Base-by-base conservation (phyloP, 2,113 vertebrate species). In the Carassius gibelio region DNA sequence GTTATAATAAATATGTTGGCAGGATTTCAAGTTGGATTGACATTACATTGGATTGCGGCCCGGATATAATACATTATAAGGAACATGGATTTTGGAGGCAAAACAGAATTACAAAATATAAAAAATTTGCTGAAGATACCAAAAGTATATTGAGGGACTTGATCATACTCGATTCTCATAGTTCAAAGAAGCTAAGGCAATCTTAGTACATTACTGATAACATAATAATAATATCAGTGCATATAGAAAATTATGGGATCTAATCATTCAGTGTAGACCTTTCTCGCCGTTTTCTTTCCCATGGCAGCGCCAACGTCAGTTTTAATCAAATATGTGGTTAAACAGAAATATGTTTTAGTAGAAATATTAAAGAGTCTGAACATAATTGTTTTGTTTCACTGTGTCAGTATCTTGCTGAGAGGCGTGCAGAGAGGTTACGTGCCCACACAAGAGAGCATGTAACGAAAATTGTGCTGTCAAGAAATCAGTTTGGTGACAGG, bases 341-440 rank as follows among this genome's bases (percentile, higher is more conserved):
- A 85, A 82, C 26, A 71, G 61, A 82, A 78, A 85, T 62, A 45
- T 55, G 71, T 77, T 59, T 76, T 75, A 48, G 48, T 15, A 52
- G 34, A 68, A 48, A 50, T 15, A 81, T 38, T 11, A 13, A 68
- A 48, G 17, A 81, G 34, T 75, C 59, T 19, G 36, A 77, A 81
- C 66, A 86, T 83, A 77, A 52, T 48, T 76, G 82, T 86, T 64
- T 84, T 84, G 75, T 86, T 62, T 57, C 52, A 59, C 50, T 62
- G 71, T 52, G 83, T 76, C 45, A 81, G 74, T 62, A 84, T 86
- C 36, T 26, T 75, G 68, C 57, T 71, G 38, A 50, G 38, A 87
- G 52, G 34, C 30, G 17, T 36, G 34, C 83, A 62, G 68, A 68
- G 30, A 86, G 75, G 68, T 82, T 30, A 69, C 10, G 62, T 48